Base-by-base conservation (phyloP, 35 echinoderm and acorn worm species). In the Ophioderma brevispina region DNA sequence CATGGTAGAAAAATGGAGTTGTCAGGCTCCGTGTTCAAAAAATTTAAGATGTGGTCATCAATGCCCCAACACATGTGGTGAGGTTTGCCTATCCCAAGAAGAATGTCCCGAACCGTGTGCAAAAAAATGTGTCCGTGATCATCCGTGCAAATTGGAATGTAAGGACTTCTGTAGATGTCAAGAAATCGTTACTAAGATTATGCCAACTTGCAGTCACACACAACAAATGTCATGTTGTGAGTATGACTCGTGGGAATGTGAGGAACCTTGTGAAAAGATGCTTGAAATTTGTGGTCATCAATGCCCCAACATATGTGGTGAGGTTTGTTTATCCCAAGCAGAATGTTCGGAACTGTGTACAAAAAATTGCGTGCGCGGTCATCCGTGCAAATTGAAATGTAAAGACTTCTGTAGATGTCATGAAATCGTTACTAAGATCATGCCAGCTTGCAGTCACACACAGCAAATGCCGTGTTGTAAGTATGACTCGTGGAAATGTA, bases 391-490 rank as follows among this genome's bases (percentile, higher is more conserved):
- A 28, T 36, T 36, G 36, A 77, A 31, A 0, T 87, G 86, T 77
- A 70, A 70, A 5, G 21, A 80, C 3, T 19, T 1, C 31, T 18
- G 85, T 37, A 87, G 13, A n/a, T 21, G 50, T 79, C 0, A 15
- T 0, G 64, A 94, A 81, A 37, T 77, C 19, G 41, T 85, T 77
- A 49, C n/a, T 79, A 38, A 40, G 18, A 23, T 40, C 13, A 30
- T 46, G 17, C 81, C 50, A 30, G 89, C 89, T 15, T 96, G 94
- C 81, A 80, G 85, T 3, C 94, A 96, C 55, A 77, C 14, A 33
- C 31, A 18, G 19, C 37, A 86, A 33, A 87, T 92, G 78, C 35
- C 10, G 3, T 8, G 17, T 8, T 96, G 94, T 40, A 87, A 36
- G 34, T 75, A 87, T 32, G 52, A 46, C 17, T 36, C 86, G 34